Evolutionary conservation across 2,113 vertebrate species (phyloP), one percentile per base, ranked within the genome.

Genomic region (Climacteris rufus): DNA sequence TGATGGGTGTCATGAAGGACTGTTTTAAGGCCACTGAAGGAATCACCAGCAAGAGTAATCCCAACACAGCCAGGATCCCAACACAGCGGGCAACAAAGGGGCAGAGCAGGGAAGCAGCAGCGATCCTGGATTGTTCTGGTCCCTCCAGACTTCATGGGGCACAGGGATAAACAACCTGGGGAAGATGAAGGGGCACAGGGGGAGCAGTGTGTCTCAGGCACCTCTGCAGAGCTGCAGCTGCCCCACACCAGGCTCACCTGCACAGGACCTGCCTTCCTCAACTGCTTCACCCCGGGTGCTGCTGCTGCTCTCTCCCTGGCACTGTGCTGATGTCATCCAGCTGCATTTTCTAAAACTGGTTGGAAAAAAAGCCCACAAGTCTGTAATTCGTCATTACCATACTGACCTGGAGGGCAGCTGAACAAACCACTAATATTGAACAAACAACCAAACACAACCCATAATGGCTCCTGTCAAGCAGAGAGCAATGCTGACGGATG

Each of bases 1-100:
- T 0, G 0, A 28, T 18, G 25, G 25, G 13, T 57, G 52, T 15
- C 31, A 6, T 6, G 25, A 35, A 21, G 35, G 13, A 49, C 20
- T 35, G 35, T 4, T 35, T 19, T 25, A 19, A 40, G 61, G 52
- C n/a, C 33, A 24, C 39, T 21, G 6, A 21, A 21, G 52, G 44
- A 25, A 21, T 24, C 33, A 15, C 22, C 68, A 59, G 60, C 44
- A 72, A 14, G 74, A 27, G 22, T 8, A 50, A 52, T 16, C 22
- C 35, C 20, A 3, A 1, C 52, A 15, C 3, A 10, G 76, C 25
- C 14, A 3, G 64, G 47, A 25, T 27, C 10, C 2, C 19, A 37
- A 7, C 1, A 2, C 4, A 10, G 49, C 4, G 15, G 31, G 27
- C 7, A 5, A 15, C 6, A 27, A 25, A 0, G 0, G 25, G 23